These are phyloP conservation scores for Phoxinus dragarum DNA, from an alignment of 2,797 vertebrate species.

Conservation along the genomic window DNA sequence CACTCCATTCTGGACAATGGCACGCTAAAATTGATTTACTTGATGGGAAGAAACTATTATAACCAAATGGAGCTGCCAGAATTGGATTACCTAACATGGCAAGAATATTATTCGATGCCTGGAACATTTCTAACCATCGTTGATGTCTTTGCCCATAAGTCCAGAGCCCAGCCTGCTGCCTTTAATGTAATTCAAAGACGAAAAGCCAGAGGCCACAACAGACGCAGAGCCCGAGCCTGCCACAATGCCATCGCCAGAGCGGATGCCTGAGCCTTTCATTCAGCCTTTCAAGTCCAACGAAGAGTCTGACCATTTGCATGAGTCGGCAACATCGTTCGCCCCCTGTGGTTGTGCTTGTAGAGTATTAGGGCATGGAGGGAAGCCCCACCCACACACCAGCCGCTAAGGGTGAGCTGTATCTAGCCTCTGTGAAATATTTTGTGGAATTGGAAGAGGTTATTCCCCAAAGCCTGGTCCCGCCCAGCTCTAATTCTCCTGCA, in stretches of 20 bases:
- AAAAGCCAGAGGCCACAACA: accelerated
- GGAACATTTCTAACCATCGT: not conserved
- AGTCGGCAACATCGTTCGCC: not conserved
- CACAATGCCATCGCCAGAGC: no score
- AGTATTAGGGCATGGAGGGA: not conserved
- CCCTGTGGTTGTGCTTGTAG: not conserved
- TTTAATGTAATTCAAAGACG: not conserved
- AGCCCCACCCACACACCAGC: not conserved
- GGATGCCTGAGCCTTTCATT: no score
- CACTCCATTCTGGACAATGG: no score
- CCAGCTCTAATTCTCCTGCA: no score
- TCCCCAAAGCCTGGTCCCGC: no score
- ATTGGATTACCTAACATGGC: not conserved
- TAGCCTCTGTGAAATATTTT: not conserved
- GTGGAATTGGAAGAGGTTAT: no score
- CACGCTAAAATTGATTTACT: not conserved
- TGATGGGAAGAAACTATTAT: not conserved
- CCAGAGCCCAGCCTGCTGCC: not conserved
- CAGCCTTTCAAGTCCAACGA: no score
- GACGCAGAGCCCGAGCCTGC: not conserved
- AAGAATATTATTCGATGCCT: not conserved
- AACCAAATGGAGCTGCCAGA: not conserved
- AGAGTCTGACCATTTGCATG: not conserved
- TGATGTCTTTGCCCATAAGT: not conserved
- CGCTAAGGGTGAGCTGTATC: not conserved